phyloP scores from a whole-genome alignment of 2,113 vertebrate species.

The Eidolon helvum region DNA sequence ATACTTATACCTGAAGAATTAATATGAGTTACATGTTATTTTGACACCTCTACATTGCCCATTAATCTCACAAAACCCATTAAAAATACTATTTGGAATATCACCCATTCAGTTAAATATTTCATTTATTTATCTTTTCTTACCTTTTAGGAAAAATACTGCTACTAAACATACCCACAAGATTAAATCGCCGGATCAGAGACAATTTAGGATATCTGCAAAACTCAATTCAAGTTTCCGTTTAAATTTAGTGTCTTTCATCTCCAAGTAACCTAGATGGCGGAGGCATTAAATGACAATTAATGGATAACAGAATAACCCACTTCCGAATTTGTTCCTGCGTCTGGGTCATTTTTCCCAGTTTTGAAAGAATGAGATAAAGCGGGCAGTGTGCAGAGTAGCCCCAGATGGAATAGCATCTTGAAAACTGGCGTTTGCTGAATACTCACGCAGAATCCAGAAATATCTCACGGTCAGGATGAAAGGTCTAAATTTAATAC shows the following conservation, averaged over 20 bases:
- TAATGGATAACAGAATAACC: conserved; percentile 41
- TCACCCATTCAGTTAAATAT: not conserved
- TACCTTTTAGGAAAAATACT: conserved; percentile 42
- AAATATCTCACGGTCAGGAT: conserved; percentile 73
- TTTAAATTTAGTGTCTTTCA: conserved; percentile 44
- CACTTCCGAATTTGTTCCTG: conserved; percentile 14
- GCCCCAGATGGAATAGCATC: conserved; percentile 65
- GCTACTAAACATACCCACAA: not conserved
- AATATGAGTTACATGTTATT: not conserved
- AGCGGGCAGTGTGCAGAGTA: conserved; percentile 45
- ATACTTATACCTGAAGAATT: not conserved
- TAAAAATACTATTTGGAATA: not conserved
- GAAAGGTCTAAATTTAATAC: conserved; percentile 77
- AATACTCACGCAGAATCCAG: conserved; percentile 67
- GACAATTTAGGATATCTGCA: not conserved
- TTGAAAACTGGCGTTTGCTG: conserved; percentile 64
- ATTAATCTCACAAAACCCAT: conserved; percentile 14
- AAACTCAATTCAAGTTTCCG: conserved; percentile 23
- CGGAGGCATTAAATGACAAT: conserved; percentile 40
- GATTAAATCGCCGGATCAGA: conserved; percentile 11
- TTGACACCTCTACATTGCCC: not conserved
- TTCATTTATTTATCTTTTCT: conserved; percentile 33
- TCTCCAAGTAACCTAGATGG: conserved; percentile 44
- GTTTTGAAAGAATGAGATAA: conserved; percentile 31
- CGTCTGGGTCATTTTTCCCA: conserved; percentile 38